Conservation (phyloP, 2,797 vertebrate genomes). For the Heterohyrax brucei region DNA sequence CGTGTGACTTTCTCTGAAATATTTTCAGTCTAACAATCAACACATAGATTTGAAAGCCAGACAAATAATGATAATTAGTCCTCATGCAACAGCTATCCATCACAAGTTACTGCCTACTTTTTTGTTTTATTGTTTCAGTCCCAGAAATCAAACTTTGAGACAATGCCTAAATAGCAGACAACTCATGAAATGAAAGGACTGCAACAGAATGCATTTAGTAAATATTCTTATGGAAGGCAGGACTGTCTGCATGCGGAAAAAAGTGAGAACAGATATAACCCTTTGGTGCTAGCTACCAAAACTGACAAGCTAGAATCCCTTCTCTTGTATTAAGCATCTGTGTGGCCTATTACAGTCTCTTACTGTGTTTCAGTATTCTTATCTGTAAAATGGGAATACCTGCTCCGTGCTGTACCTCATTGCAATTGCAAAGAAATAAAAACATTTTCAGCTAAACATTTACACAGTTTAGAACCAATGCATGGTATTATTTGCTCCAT, state of each 20-base stretch:
- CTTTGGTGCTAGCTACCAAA: background rate
- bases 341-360: background rate
- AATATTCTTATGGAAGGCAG: slow-evolving; percentile 10
- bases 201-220: background rate
- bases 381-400: background rate
- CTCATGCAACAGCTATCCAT: slow-evolving; percentile 8
- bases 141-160: slow-evolving; percentile 55
- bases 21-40: slow-evolving; percentile 67
- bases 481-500: background rate
- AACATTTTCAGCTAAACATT: background rate
- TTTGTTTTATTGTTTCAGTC: background rate
- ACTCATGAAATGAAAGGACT: slow-evolving; percentile 12
- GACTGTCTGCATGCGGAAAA: slow-evolving; percentile 16
- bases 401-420: background rate
- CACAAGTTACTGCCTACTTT: background rate
- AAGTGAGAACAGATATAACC: background rate
- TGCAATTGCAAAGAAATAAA: background rate
- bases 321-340: background rate
- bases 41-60: slow-evolving; percentile 46
- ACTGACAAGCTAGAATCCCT: background rate
- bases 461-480: background rate
- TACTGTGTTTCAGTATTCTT: background rate
- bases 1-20: slow-evolving; percentile 47
- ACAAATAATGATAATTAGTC: background rate
- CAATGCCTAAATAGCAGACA: background rate